Evolutionary conservation across 2,113 vertebrate species (phyloP), one percentile per base, ranked within the genome.

Genomic region (Tachuris rubrigastra): DNA sequence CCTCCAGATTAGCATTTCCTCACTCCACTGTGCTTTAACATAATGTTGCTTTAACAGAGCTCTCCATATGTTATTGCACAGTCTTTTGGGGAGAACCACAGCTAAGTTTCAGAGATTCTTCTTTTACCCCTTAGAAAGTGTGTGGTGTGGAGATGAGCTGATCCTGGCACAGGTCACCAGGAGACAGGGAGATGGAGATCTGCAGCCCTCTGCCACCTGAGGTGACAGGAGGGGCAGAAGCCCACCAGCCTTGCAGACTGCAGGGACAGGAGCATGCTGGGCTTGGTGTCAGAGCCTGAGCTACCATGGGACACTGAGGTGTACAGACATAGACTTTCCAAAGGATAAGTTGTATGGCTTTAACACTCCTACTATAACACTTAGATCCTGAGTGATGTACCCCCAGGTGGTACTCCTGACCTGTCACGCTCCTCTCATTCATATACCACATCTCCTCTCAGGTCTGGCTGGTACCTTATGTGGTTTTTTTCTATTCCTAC

Each of bases 401-500:
- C 9, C 28, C 4, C 5, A 9, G 0, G 0, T 8, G 50, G 33
- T 44, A 22, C 24, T 72, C 23, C n/a, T 39, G 76, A 27, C 14
- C 47, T 4, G 1, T 49, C 81, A 75, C 35, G 28, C 12, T 75
- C 68, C 44, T 72, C 42, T 72, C 27, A 67, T 31, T 83, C 49
- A 27, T 22, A 10, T n/a, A 58, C 7, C 8, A 53, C 4, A 2
- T 27, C 12, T 85, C 28, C 25, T 72, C 15, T 46, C 19, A 50
- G 37, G 46, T 91, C 46, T 77, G 46, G 25, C 53, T 81, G 35
- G 11, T 62, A 46, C 33, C 3, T 23, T 10, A 3, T 33, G 25
- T 14, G 0, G 20, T 44, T 67, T 53, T 80, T 69, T 87, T 83
- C 41, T 18, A 41, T 85, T 78, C 25, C 28, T 72, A 37, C 3